Base-by-base conservation (phyloP, 2,113 vertebrate species). In the Theristicus caerulescens region DNA sequence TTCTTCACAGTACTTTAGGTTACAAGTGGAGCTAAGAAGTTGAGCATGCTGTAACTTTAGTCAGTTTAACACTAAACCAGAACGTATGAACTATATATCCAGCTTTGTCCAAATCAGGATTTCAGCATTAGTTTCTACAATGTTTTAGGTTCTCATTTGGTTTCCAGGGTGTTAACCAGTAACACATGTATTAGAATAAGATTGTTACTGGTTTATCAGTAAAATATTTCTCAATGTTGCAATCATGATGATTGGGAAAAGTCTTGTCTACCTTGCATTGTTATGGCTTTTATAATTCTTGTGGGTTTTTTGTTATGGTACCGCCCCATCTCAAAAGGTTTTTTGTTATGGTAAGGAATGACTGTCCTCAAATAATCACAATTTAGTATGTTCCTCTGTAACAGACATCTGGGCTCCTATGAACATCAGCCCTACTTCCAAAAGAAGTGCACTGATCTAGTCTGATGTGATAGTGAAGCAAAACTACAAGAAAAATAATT, bases 401-500 rank as follows among this genome's bases (percentile, higher is more conserved):
- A 51, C 82, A 94, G 47, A 67, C 49, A 14, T 26, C 17, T 88
- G 54, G 38, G 49, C 36, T 80, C 88, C 71, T 92, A 6, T 88
- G 86, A 91, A 51, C 40, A 61, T 93, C 62, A 91, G 62, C 40
- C 67, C 73, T 78, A 17, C 51, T 93, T 86, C 38, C 36, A 78
- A 64, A 89, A 85, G 70, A 76, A 84, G 44, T 61, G 34, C 49
- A 77, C 36, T 96, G 55, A 57, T 77, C 29, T 83, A 88, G 58
- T 70, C 64, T 93, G 71, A 65, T 82, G 46, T 3, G 4, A 26
- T 86, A 91, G 44, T 47, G 62, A 86, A 81, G 57, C 49, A 69
- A 93, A 96, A 51, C 6, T 19, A 46, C 26, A 67, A 44, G 66
- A 77, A 86, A 88, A 91, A 69, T 67, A 67, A 51, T 84, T 80